Conservation (phyloP, 2,888 invertebrate genomes). For the Andrena bucephala region DNA sequence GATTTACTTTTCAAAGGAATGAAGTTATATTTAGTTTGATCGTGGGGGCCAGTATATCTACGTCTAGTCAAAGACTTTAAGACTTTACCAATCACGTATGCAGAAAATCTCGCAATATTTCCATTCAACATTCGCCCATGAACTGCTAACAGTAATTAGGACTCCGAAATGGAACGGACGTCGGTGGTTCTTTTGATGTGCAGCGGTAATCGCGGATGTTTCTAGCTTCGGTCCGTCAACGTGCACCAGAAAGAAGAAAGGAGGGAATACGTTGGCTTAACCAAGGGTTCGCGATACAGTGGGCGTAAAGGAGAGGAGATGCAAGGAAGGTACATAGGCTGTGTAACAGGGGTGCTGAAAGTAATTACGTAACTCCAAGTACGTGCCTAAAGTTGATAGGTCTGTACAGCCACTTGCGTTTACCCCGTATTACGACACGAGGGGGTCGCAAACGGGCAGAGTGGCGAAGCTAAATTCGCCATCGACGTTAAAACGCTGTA, state of each 20-base stretch:
- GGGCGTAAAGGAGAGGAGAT: constrained; percentile 35
- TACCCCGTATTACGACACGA: constrained; percentile 56
- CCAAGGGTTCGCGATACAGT: constrained; percentile 21
- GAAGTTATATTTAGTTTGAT: constrained; percentile 43
- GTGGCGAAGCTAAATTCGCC: constrained; percentile 58
- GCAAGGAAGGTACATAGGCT: constrained; percentile 57
- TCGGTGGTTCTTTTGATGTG: constrained; percentile 57
- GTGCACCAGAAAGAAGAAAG: constrained; percentile 4
- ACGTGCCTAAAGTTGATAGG: constrained; percentile 73
- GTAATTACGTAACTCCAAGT: constrained; percentile 75
- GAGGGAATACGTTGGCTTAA: constrained; percentile 30
- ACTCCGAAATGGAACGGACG: neutral
- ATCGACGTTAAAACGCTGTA: constrained; percentile 58
- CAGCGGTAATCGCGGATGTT: constrained; percentile 63
- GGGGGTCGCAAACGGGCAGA: constrained; percentile 48
- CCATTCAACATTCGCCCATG: neutral
- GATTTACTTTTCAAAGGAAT: constrained; percentile 21
- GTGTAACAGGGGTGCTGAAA: constrained; percentile 68
- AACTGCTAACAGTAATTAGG: neutral
- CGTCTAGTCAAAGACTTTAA: too few relatives aligned
- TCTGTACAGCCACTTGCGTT: constrained; percentile 63
- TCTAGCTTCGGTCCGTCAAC: constrained; percentile 40
- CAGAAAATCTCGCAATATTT: too few relatives aligned
- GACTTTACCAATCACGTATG: too few relatives aligned
- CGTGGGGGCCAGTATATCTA: constrained; percentile 3